These are phyloP conservation scores for Nyctalus aviator DNA, from an alignment of 2,797 vertebrate genomes.

Conservation along the genomic window DNA sequence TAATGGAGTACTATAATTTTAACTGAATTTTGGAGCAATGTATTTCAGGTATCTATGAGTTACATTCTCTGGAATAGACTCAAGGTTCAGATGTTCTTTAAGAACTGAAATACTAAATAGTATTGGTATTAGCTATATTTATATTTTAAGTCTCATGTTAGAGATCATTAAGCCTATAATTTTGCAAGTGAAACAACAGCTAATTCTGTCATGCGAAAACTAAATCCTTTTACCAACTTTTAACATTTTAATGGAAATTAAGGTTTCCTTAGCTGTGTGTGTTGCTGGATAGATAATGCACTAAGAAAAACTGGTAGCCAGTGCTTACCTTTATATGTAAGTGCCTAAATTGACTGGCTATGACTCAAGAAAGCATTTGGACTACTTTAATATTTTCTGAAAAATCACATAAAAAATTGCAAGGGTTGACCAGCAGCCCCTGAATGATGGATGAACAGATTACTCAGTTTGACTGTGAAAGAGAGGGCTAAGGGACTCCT, in stretches of 20 bases:
- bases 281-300: not conserved
- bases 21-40: slow-evolving; percentile 60
- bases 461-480: too few species aligned
- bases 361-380: slow-evolving; percentile 4
- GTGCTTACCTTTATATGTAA: not conserved
- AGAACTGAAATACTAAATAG: not conserved
- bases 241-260: slow-evolving; percentile 35
- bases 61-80: slow-evolving; percentile 26
- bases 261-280: not conserved
- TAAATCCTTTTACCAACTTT: not conserved
- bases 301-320: not conserved
- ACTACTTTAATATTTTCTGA: not conserved
- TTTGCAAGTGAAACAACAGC: slow-evolving; percentile 4
- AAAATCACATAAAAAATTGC: too few species aligned
- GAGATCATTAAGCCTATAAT: not conserved
- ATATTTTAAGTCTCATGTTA: slow-evolving; percentile 44
- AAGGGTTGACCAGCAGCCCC: too few species aligned
- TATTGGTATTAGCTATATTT: not conserved
- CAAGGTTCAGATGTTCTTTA: not conserved
- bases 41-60: slow-evolving; percentile 27
- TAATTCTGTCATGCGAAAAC: slow-evolving; percentile 7
- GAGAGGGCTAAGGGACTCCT: too few species aligned
- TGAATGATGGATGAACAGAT: too few species aligned
- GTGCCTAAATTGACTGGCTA: not conserved
- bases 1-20: slow-evolving; percentile 61